Evolutionary conservation across 2,888 invertebrate genomes (phyloP).

Genomic region (Acanthosepion esculentum): DNA sequence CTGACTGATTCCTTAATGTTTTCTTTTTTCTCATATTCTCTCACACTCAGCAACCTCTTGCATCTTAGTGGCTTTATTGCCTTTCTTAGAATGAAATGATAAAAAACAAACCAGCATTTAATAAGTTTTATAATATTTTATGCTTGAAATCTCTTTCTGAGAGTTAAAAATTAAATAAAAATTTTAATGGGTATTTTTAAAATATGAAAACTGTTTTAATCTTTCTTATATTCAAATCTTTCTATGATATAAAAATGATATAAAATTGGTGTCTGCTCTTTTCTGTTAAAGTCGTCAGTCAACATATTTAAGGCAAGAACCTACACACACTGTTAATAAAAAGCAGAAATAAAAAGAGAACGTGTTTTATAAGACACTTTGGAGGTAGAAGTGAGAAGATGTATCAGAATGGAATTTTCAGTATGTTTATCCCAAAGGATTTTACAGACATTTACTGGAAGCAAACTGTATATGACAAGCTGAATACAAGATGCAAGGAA

Average conservation of each 20-base stretch:
- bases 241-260: not conserved
- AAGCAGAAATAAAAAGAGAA: not conserved
- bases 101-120: too few species aligned
- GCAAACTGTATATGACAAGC: not conserved
- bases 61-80: too few species aligned
- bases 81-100: too few species aligned
- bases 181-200: too few species aligned
- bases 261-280: not conserved
- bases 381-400: not conserved
- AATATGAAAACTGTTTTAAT: not conserved
- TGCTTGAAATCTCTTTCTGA: too few species aligned
- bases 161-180: too few species aligned
- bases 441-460: constrained; percentile 12
- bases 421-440: constrained; percentile 33
- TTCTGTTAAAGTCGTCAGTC: not conserved
- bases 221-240: not conserved
- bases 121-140: too few species aligned
- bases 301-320: constrained; percentile 13
- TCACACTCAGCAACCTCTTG: too few species aligned
- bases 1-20: too few species aligned
- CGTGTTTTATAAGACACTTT: not conserved
- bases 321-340: not conserved
- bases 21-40: too few species aligned
- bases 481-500: not conserved
- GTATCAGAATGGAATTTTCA: not conserved